Evolutionary conservation across 2,797 vertebrate species (phyloP).

Genomic region (Sebastes trivittatus): DNA sequence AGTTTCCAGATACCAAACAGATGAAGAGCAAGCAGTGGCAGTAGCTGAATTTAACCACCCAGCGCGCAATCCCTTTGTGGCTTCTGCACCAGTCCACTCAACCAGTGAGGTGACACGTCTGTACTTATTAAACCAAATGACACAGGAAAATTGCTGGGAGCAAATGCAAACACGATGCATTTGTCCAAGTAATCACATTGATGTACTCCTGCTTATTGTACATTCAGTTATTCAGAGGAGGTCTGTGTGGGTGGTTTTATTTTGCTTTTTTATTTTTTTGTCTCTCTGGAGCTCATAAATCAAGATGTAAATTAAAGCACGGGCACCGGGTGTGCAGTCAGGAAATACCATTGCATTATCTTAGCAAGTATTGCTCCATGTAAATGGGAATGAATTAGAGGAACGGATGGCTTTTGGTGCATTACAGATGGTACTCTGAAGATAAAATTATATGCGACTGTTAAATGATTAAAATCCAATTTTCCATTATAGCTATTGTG

Average conservation of each 20-base stretch:
- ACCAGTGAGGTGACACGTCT: background rate
- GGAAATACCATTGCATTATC: constrained; percentile 44
- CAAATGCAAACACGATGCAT: constrained; percentile 32
- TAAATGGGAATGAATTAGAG: constrained; percentile 22
- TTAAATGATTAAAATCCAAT: constrained; percentile 28
- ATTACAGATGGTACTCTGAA: background rate
- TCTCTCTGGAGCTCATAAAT: constrained; percentile 50
- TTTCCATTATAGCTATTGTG: constrained; percentile 12
- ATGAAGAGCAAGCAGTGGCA: background rate
- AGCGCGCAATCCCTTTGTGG: background rate
- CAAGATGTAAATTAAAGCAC: constrained; percentile 53
- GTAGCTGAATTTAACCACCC: background rate
- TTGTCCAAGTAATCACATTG: constrained; percentile 46
- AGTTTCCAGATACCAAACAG: background rate
- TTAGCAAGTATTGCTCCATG: background rate
- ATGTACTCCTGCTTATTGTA: constrained; percentile 25
- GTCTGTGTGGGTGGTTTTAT: constrained; percentile 5
- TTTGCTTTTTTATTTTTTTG: background rate
- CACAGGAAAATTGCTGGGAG: background rate
- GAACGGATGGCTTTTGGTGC: background rate
- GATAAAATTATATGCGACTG: constrained; percentile 25
- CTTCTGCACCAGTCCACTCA: background rate
- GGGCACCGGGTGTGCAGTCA: constrained; percentile 3
- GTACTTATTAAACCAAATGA: constrained; percentile 21
- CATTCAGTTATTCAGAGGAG: constrained; percentile 41